Evolutionary conservation across 2,797 vertebrate genomes (phyloP).

Genomic region (Molossus alvarezi): DNA sequence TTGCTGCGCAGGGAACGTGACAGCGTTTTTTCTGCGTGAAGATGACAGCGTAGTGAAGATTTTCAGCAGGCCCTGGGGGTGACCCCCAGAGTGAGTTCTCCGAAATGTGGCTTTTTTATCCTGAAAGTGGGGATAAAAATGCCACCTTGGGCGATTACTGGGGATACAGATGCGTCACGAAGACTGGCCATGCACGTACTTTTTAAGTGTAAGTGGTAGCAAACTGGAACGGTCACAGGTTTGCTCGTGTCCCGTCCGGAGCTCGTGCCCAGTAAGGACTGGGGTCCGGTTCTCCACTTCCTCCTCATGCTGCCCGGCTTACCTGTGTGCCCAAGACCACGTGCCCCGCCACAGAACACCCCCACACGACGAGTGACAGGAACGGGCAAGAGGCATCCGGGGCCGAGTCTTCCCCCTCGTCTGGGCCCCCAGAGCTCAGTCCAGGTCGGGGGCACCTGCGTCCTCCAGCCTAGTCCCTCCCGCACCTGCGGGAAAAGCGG

Average conservation of each 20-base stretch:
- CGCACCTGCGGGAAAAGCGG: conserved; percentile 5
- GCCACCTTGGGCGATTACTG: neutral
- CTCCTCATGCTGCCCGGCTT: neutral
- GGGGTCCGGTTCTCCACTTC: neutral
- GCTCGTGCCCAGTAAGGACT: neutral
- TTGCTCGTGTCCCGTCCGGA: neutral
- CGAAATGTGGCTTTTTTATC: neutral
- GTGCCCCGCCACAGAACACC: neutral
- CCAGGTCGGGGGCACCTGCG: neutral
- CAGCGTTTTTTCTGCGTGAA: neutral
- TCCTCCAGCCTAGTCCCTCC: neutral
- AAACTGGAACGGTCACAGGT: neutral
- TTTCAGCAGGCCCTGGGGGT: neutral
- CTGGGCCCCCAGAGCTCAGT: no score
- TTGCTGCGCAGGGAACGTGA: neutral
- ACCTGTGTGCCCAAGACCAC: neutral
- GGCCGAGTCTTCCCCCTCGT: neutral
- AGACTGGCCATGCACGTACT: neutral
- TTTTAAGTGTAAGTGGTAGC: neutral
- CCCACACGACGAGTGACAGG: neutral
- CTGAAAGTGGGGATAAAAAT: neutral
- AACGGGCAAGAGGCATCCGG: neutral
- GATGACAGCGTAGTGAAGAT: neutral
- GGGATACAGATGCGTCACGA: neutral
- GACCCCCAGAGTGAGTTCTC: neutral